Evolutionary conservation across 2,113 vertebrate genomes (phyloP), one percentile per base, ranked within the genome.

Genomic region (Hippolais icterina): DNA sequence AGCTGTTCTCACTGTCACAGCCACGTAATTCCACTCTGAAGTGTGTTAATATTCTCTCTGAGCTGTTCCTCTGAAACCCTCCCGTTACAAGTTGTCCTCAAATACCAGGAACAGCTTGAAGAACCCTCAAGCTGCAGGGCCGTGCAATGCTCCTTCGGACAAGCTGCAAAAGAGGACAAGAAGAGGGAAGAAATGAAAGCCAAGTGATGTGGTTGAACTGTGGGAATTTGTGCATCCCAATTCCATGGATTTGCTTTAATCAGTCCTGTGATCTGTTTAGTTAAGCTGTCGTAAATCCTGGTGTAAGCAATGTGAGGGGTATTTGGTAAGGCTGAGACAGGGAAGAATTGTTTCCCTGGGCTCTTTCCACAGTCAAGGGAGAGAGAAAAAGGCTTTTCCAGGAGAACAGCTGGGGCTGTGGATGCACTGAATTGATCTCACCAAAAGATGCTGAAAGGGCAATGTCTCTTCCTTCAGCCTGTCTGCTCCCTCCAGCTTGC

Each of bases 1-100:
- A 93, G 93, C 93, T 96, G 93, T 96, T 96, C 91, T 86, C 75
- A 2, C 85, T 92, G 90, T 91, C 75, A 61, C 11, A 90, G 72
- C 63, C 89, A 77, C 47, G 39, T 41, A 89, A 93, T 57, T 80
- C 53, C 63, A 10, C 81, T 83, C 37, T 69, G 70, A 91, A 85
- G 78, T 50, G 47, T 27, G 57, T 61, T 85, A 72, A 66, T 89
- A 39, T 61, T 82, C 77, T 37, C 77, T 69, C 57, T 79, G 70
- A 95, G 84, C n/a, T 69, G 27, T 44, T 89, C 61, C 57, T 78
- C 75, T 44, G 52, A 94, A 96, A 47, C 29, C 50, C 53, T 94
- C 53, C 65, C 33, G 0, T 46, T 79, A 79, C 61, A 54, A 91
- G 46, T 61, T 85, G n/a, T 47, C 82, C 91, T 59, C 77, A 80